Base-by-base conservation (phyloP, 2,797 vertebrate species). In the Sphaeramia orbicularis region DNA sequence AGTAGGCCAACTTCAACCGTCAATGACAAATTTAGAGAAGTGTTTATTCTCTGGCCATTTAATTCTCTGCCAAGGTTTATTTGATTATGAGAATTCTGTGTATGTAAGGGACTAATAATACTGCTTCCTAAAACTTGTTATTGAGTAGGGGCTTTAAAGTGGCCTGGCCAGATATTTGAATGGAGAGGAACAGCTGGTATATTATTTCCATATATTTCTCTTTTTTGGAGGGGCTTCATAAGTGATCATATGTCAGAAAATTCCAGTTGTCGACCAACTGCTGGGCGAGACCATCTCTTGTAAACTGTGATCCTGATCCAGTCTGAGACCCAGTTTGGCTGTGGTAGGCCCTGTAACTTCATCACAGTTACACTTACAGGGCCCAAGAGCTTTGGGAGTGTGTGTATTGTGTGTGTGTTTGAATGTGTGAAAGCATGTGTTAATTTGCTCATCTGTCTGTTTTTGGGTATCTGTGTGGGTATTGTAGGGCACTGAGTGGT, bases 11-110 rank as follows among this genome's bases (percentile, higher is more conserved):
- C 63, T 74, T 76, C 59, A 81, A 73, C 62, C 68, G 54, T 82
- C 76, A 74, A 65, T 74, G 64, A 68, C 75, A 78, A 55, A 86
- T 80, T 89, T 90, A 87, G 76, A 63, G 63, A 68, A 56, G 72
- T 88, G 78, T 90, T 88, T 75, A 80, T 86, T 83, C 72, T 76
- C 61, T 16, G 59, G 41, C 37, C 63, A 61, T 83, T 86, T 81
- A n/a, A 76, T 66, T 83, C 79, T 84, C 65, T 86, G 64, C 57
- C 64, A 71, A 76, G 16, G 53, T 84, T 79, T 81, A 67, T 85
- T 78, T 81, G 59, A 84, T 80, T 53, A 42, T 27, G 59, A 76
- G 60, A 73, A 78, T 55, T 43, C 50, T 67, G 81, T 75, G 65
- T 74, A 58, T 48, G 74, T 74, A 62, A 51, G 43, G 10, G 7